phyloP scores from a whole-genome alignment of 2,888 invertebrate species.

The Hydriomena furcata region DNA sequence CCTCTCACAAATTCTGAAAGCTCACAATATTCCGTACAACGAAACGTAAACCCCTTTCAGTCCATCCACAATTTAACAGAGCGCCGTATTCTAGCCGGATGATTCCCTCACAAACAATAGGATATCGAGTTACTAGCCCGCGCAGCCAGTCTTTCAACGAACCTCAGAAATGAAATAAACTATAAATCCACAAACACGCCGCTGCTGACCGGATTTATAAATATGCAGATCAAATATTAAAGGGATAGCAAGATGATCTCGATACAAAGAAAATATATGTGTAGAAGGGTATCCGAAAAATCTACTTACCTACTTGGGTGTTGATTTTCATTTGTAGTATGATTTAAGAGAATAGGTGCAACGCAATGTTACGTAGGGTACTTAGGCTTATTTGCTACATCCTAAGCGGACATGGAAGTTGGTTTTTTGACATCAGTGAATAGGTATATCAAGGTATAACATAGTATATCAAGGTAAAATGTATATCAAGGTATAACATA shows the following conservation, averaged over 20 bases:
- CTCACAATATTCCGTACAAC: slow-evolving; percentile 13
- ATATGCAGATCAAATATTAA: slow-evolving; percentile 77
- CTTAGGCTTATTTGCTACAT: no score
- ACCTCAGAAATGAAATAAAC: slow-evolving; percentile 58
- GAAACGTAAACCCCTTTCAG: slow-evolving; percentile 16
- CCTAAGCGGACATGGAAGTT: no score
- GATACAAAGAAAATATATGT: slow-evolving; percentile 39
- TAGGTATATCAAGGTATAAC: no score
- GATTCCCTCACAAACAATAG: slow-evolving; percentile 23
- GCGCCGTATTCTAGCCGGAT: slow-evolving; percentile 6
- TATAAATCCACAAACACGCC: slow-evolving; percentile 61
- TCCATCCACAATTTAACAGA: slow-evolving; percentile 10
- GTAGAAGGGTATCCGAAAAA: slow-evolving; percentile 11
- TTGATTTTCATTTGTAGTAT: no score
- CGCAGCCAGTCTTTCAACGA: slow-evolving; percentile 19
- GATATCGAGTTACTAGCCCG: slow-evolving; percentile 20
- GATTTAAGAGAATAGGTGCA: no score
- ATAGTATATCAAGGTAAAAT: no score
- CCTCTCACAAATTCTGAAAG: not conserved
- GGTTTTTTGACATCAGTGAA: no score
- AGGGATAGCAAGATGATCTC: slow-evolving; percentile 68
- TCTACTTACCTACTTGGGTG: no score
- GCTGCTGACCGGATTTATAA: slow-evolving; percentile 64
- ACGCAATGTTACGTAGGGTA: no score
- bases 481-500: no score